These are phyloP conservation scores for Petrosia ficiformis DNA, from an alignment of 37 sponge, comb jelly and placozoan genomes.

Conservation along the genomic window DNA sequence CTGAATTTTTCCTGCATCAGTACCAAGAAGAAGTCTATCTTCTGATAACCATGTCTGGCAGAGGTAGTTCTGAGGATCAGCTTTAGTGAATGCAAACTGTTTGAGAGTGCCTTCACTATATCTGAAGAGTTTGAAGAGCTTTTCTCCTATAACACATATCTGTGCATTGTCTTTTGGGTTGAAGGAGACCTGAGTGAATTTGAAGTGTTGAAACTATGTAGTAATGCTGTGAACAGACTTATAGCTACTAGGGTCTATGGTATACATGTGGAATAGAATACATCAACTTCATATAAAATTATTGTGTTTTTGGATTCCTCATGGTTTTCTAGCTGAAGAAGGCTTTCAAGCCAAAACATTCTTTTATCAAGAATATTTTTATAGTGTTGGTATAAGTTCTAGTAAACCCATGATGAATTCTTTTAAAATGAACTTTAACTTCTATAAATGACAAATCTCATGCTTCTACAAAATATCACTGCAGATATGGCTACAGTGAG, in stretches of 20 bases:
- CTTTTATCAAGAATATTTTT: no score
- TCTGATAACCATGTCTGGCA: constrained; percentile 92
- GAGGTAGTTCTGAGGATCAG: constrained; percentile 85
- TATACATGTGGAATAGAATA: background rate
- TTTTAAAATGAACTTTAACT: no score
- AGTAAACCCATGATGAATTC: no score
- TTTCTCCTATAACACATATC: constrained; percentile 86
- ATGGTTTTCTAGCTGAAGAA: no score
- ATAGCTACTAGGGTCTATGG: background rate
- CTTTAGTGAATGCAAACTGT: constrained; percentile 79
- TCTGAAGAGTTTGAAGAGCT: constrained; percentile 87
- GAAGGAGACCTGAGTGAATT: constrained; percentile 87
- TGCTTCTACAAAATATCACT: no score
- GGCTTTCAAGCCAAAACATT: no score
- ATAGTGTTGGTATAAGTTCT: no score
- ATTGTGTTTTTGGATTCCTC: no score
- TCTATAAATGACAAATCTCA: no score
- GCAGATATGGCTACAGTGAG: no score
- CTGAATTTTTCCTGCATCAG: constrained; percentile 78
- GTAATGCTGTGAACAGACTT: no score
- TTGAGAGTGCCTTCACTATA: constrained; percentile 90
- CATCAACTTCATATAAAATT: background rate
- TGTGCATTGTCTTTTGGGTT: constrained; percentile 96
- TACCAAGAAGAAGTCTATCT: constrained; percentile 76
- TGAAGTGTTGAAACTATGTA: no score